phyloP scores from a whole-genome alignment of 2,797 vertebrate species.

The Fistularia tabacaria region DNA sequence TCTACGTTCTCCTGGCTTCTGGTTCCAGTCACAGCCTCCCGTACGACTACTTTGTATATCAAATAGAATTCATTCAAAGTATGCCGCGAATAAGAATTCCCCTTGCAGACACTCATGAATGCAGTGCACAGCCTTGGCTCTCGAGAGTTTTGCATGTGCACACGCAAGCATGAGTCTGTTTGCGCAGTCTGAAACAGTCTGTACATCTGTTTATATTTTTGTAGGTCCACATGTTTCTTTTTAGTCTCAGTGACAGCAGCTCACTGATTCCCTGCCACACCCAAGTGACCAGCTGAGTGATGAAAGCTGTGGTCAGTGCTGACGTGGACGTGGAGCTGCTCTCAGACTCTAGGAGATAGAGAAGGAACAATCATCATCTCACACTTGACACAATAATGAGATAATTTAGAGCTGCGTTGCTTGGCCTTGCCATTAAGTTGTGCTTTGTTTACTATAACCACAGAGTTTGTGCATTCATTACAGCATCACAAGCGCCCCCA shows the following conservation, averaged over 20 bases:
- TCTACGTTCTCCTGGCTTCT: constrained; percentile 28
- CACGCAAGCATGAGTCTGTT: neutral
- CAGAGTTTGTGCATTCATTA: constrained; percentile 2
- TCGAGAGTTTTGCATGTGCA: neutral
- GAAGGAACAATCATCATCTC: neutral
- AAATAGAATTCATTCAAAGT: constrained; percentile 18
- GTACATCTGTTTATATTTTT: constrained; percentile 20
- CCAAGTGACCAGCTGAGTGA: constrained; percentile 32
- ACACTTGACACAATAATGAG: neutral
- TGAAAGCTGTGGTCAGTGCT: constrained; percentile 46
- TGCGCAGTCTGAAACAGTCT: neutral
- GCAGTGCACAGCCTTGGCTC: neutral
- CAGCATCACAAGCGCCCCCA: constrained; percentile 3
- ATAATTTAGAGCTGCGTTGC: neutral
- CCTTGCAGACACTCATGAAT: constrained; percentile 13
- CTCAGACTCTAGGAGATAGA: neutral
- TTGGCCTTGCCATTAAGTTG: neutral
- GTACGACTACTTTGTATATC: constrained; percentile 36
- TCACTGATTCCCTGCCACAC: constrained; percentile 18
- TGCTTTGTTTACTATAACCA: neutral
- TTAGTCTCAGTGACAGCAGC: constrained; percentile 42
- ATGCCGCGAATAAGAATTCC: constrained; percentile 28
- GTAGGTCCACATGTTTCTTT: constrained; percentile 25
- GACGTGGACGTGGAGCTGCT: constrained; percentile 36
- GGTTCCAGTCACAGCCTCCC: constrained; percentile 31